Evolutionary conservation across 2,888 invertebrate genomes (phyloP), one percentile per base, ranked within the genome.

Genomic region (Psylliodes chrysocephalus): DNA sequence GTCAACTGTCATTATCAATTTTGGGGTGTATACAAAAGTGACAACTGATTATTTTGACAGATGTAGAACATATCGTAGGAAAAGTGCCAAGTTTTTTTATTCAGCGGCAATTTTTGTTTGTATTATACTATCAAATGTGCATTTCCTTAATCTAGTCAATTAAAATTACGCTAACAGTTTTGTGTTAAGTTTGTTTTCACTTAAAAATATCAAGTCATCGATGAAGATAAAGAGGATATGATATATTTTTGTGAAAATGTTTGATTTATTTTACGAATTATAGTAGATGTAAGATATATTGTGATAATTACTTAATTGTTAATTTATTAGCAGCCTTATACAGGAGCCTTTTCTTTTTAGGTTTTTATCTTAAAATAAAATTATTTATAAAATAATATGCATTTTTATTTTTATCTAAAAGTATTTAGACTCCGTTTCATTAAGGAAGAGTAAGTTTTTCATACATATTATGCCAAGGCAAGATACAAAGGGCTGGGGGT

Each of bases 131-230:
- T 49, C 52, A 5, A 35, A 52, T 60, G 46, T 51, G 47, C 60
- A 62, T 62, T 59, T 62, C 42, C 51, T 63, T 55, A 46, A 56
- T 64, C 66, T 68, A 68, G 68, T 68, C 68, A 68, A 68, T 66
- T 68, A 62, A 47, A 49, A 49, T 10, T 17, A 19, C 3, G 17
- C 14, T 42, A 18, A 18, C 17, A 18, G 17, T 15, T 10, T 17
- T 42, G 8, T 18, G 15, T 18, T 42, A 10, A 18, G 7, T 4
- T 14, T 38, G 4, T 38, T 42, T 17, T 42, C 18, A 18, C 8
- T 6, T 5, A 42, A 42, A 42, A 17, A 18, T 42, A 17, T 42
- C 15, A 42, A 35, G 3, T 14, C 14, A 52, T 52, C 1, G 10
- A 19, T 49, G 12, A 14, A 14, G 0, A 0, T n/a, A n/a, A n/a